These are phyloP conservation scores for Garra rufa DNA, from an alignment of 2,113 vertebrate genomes.

Conservation along the genomic window DNA sequence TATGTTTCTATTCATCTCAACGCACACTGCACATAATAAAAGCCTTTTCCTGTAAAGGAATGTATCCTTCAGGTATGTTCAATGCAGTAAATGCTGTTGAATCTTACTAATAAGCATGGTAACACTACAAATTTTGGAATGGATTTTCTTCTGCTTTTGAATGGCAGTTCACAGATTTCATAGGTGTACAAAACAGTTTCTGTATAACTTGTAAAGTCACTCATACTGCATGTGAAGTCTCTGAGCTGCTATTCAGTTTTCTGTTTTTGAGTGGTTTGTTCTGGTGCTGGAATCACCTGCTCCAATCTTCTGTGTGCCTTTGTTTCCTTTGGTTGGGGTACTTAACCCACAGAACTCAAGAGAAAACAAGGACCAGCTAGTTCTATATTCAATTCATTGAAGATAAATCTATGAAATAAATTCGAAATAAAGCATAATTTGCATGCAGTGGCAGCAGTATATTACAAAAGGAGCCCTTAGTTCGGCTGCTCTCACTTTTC, in stretches of 20 bases:
- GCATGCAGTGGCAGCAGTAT: slow-evolving; percentile 57
- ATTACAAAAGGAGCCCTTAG: slow-evolving; percentile 40
- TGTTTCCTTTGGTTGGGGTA: slow-evolving; percentile 46
- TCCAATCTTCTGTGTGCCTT: slow-evolving; percentile 64
- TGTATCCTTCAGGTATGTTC: background rate
- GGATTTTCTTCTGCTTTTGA: slow-evolving; percentile 51
- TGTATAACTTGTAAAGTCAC: background rate
- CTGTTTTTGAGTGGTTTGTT: slow-evolving; percentile 59
- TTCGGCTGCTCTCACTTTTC: background rate
- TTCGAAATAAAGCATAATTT: slow-evolving; percentile 37
- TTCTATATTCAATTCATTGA: background rate
- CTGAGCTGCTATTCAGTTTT: slow-evolving; percentile 64
- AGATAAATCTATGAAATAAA: background rate
- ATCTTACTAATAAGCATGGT: slow-evolving; percentile 36
- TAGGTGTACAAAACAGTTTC: background rate
- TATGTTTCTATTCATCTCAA: slow-evolving; percentile 16
- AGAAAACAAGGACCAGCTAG: slow-evolving; percentile 15
- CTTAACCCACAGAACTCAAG: slow-evolving; percentile 50
- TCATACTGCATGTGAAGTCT: slow-evolving; percentile 20
- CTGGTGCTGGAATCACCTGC: slow-evolving; percentile 72
- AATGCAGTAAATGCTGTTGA: background rate
- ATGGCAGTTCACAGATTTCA: slow-evolving; percentile 65
- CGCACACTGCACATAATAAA: background rate
- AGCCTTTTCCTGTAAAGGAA: background rate
- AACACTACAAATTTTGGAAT: slow-evolving; percentile 45